Evolutionary conservation across 2,113 vertebrate genomes (phyloP).

Genomic region (Lepisosteus oculatus): DNA sequence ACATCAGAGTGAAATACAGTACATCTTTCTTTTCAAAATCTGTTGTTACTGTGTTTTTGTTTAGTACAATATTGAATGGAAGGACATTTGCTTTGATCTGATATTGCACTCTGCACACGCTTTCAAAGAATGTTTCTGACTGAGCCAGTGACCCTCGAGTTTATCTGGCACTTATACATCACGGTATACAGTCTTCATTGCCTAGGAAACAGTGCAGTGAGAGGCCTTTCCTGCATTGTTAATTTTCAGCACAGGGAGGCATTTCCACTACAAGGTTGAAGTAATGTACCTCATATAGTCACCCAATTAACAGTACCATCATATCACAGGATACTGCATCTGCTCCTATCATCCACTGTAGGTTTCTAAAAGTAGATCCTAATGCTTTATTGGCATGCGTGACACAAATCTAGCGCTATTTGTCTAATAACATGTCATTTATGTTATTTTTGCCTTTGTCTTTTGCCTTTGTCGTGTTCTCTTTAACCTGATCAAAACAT

Average conservation of each 20-base stretch:
- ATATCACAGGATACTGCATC: background rate
- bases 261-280: background rate
- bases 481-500: too few relatives aligned
- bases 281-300: background rate
- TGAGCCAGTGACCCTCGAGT: constrained; percentile 24
- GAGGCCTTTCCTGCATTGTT: constrained; percentile 18
- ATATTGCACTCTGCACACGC: background rate
- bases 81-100: too few relatives aligned
- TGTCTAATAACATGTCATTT: background rate
- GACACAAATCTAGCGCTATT: background rate
- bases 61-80: too few relatives aligned
- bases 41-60: too few relatives aligned
- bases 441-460: too few relatives aligned
- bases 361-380: background rate
- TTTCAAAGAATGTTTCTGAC: background rate
- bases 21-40: too few relatives aligned
- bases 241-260: constrained; percentile 1
- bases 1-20: too few relatives aligned
- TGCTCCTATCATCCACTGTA: background rate
- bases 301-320: background rate
- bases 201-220: constrained; percentile 37
- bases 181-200: constrained; percentile 30
- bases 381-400: background rate
- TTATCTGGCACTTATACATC: constrained; percentile 17
- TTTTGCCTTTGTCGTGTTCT: too few relatives aligned